These are phyloP conservation scores for Symphodus melops DNA, from an alignment of 2,113 vertebrate genomes.

Conservation along the genomic window DNA sequence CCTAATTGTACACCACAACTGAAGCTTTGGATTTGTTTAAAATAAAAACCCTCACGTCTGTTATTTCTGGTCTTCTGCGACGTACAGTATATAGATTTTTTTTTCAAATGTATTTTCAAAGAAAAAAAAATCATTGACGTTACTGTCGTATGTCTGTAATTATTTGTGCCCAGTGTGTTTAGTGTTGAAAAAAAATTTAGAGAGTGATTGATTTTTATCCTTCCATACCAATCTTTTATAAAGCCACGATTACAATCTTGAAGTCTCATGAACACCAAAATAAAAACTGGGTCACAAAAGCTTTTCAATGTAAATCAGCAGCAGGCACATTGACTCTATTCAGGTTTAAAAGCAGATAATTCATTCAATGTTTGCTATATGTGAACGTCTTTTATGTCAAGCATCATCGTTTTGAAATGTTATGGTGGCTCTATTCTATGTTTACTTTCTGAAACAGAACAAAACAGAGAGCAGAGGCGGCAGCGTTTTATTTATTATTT, in stretches of 20 bases:
- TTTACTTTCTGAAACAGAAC: slow-evolving; percentile 40
- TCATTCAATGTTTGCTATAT: not conserved
- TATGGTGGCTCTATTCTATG: not conserved
- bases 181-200: slow-evolving; percentile 46
- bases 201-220: slow-evolving; percentile 45
- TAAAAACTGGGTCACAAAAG: not conserved
- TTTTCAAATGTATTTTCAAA: slow-evolving; percentile 45
- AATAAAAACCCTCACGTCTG: slow-evolving; percentile 9
- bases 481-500: slow-evolving; percentile 41
- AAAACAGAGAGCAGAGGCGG: slow-evolving; percentile 40
- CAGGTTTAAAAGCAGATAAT: slow-evolving; percentile 12
- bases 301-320: not conserved
- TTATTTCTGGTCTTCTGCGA: slow-evolving; percentile 10
- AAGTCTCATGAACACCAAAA: not conserved
- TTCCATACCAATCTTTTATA: not conserved
- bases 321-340: not conserved
- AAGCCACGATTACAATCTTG: slow-evolving; percentile 3
- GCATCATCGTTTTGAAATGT: slow-evolving; percentile 10
- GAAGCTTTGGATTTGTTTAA: not conserved
- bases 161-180: slow-evolving; percentile 30
- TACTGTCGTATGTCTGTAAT: slow-evolving; percentile 40
- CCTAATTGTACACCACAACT: not conserved
- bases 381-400: slow-evolving; percentile 16
- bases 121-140: slow-evolving; percentile 39
- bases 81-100: slow-evolving; percentile 52